phyloP scores from a whole-genome alignment of 2,113 vertebrate species.

The Chionomys nivalis region DNA sequence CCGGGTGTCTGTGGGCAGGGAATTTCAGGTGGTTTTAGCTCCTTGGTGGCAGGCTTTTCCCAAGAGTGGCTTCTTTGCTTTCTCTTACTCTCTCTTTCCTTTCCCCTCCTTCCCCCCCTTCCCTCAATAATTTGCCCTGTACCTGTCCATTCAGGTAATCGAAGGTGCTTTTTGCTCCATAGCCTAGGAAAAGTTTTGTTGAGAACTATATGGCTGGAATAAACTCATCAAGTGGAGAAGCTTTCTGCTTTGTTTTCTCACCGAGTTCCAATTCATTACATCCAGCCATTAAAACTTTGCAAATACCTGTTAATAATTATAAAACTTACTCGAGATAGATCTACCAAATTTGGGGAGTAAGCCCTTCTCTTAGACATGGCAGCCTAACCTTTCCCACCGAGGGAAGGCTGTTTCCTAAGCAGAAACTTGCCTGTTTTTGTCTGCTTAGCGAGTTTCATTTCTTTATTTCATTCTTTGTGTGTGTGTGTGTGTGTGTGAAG shows the following conservation, averaged over 20 bases:
- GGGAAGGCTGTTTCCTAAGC: constrained; percentile 85
- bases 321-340: constrained; percentile 78
- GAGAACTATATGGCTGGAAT: constrained; percentile 61
- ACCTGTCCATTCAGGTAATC: constrained; percentile 94
- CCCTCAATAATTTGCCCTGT: constrained; percentile 75
- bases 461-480: constrained; percentile 88
- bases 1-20: constrained; percentile 70
- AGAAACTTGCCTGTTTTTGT: constrained; percentile 88
- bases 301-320: constrained; percentile 88
- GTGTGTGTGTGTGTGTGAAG: constrained; percentile 84
- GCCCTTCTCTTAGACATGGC: constrained; percentile 69
- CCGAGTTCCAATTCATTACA: constrained; percentile 75
- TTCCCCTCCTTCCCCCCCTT: background rate
- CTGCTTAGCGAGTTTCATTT: constrained; percentile 89
- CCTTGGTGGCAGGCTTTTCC: constrained; percentile 72
- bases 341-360: constrained; percentile 75
- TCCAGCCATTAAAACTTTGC: constrained; percentile 86
- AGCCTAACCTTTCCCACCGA: constrained; percentile 71
- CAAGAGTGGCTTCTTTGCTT: constrained; percentile 59
- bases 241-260: constrained; percentile 52
- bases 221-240: constrained; percentile 63
- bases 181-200: constrained; percentile 83
- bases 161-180: constrained; percentile 82
- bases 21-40: constrained; percentile 79
- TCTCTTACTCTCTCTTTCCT: constrained; percentile 40